Percentiles rank a stretch among this genome's conserved stretches.
These are phyloP conservation scores for Spicauda simplicius DNA, from an alignment of 2,888 invertebrate species.

Conservation along the genomic window DNA sequence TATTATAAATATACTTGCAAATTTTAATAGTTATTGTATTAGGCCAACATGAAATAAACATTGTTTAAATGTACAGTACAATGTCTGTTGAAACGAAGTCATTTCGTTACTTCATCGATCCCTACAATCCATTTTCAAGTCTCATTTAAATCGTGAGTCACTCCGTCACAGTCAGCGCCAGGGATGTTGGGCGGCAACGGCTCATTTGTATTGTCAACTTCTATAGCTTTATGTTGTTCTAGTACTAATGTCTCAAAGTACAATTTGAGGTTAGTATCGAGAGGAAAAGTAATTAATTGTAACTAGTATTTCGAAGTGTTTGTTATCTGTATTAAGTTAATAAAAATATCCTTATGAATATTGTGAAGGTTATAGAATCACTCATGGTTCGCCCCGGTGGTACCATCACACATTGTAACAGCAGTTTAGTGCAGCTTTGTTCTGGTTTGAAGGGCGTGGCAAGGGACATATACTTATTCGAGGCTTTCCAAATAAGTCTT, in stretches of 20 bases:
- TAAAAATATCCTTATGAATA: too few species aligned
- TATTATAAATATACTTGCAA: not conserved
- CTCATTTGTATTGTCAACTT: slow-evolving; percentile 24
- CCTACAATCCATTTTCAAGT: slow-evolving; percentile 14
- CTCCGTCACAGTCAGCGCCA: slow-evolving; percentile 26
- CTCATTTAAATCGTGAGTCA: slow-evolving; percentile 23
- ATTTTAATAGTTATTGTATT: not conserved
- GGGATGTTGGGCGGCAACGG: slow-evolving; percentile 23
- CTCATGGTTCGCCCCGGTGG: too few species aligned
- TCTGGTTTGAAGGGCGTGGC: too few species aligned
- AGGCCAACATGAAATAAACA: not conserved
- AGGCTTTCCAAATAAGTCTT: too few species aligned
- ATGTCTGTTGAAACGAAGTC: slow-evolving; percentile 3
- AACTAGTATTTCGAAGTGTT: too few species aligned
- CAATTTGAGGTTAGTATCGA: not conserved
- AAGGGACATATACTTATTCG: too few species aligned
- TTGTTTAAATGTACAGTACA: not conserved
- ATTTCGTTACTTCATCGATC: slow-evolving; percentile 7
- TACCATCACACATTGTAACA: too few species aligned
- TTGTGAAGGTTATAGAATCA: too few species aligned
- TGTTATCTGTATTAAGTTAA: too few species aligned
- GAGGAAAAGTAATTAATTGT: too few species aligned
- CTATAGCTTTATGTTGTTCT: slow-evolving; percentile 16
- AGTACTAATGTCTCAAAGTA: not conserved
- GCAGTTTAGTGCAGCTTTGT: too few species aligned